These are phyloP conservation scores for Empis stercorea DNA, from an alignment of 2,888 invertebrate genomes.

Conservation along the genomic window DNA sequence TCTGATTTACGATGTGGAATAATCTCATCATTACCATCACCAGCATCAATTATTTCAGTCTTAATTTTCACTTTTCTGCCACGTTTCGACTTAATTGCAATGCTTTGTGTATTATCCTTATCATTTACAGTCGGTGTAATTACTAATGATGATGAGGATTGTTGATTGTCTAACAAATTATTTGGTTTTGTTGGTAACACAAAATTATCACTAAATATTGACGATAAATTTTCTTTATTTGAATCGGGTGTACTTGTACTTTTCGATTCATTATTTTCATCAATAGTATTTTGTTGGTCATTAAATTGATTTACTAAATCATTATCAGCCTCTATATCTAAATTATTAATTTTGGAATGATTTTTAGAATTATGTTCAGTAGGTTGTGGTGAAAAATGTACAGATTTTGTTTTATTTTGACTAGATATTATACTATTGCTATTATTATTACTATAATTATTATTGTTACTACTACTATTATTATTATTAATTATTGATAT, in stretches of 20 bases:
- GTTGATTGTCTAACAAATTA: neutral
- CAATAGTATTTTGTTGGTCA: neutral
- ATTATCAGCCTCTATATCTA: too few species aligned
- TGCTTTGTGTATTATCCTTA: neutral
- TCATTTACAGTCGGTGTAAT: neutral
- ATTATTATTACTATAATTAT: conserved; percentile 2
- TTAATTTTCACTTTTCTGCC: conserved; percentile 2
- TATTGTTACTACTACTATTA: neutral
- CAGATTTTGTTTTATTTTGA: neutral
- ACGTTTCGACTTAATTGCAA: neutral
- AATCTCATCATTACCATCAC: neutral
- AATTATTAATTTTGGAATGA: too few species aligned
- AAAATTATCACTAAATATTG: neutral
- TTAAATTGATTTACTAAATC: neutral
- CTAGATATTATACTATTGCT: neutral
- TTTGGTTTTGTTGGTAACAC: neutral
- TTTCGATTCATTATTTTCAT: neutral
- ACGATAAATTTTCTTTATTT: neutral
- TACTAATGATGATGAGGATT: conserved; percentile 1
- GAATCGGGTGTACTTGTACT: neutral
- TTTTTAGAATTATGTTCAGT: neutral
- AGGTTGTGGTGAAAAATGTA: neutral
- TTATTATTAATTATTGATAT: neutral
- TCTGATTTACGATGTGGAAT: conserved; percentile 28
- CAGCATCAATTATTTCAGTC: neutral